Conservation (phyloP, 2,797 vertebrate genomes). For the Diceros bicornis region DNA sequence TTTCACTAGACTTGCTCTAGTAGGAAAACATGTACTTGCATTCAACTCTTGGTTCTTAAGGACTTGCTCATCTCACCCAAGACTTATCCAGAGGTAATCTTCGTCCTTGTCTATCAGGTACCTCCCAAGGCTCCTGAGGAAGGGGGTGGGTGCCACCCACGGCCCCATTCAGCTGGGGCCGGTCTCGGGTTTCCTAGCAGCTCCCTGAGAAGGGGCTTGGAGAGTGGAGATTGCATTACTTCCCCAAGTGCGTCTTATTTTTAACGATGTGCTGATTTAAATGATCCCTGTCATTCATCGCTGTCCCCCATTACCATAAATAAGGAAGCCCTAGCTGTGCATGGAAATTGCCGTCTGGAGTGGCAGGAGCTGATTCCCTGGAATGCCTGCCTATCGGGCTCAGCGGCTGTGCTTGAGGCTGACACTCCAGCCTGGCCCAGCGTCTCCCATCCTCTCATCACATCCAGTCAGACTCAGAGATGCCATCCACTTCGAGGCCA, state of each 20-base stretch:
- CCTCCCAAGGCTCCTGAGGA: background rate
- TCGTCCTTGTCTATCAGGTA: background rate
- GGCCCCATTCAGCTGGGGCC: background rate
- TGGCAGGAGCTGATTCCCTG: background rate
- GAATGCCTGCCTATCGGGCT: background rate
- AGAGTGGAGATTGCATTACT: background rate
- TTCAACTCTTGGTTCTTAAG: background rate
- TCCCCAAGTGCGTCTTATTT: background rate
- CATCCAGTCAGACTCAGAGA: background rate
- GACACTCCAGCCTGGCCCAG: background rate
- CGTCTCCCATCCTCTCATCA: rapidly evolving
- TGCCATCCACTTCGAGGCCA: background rate
- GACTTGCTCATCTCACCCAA: rapidly evolving
- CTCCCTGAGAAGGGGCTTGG: background rate
- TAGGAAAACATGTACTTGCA: background rate
- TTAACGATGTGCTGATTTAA: background rate
- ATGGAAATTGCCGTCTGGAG: background rate
- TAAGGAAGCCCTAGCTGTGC: background rate
- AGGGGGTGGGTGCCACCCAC: background rate
- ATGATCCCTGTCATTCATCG: background rate
- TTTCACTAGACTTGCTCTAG: background rate
- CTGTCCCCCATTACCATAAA: background rate
- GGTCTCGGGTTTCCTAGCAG: background rate
- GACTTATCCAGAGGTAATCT: background rate
- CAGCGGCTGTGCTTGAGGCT: background rate